Percentiles rank a stretch among this genome's conserved stretches.
Conservation (phyloP, 2,797 vertebrate genomes). For the Chelonia mydas region DNA sequence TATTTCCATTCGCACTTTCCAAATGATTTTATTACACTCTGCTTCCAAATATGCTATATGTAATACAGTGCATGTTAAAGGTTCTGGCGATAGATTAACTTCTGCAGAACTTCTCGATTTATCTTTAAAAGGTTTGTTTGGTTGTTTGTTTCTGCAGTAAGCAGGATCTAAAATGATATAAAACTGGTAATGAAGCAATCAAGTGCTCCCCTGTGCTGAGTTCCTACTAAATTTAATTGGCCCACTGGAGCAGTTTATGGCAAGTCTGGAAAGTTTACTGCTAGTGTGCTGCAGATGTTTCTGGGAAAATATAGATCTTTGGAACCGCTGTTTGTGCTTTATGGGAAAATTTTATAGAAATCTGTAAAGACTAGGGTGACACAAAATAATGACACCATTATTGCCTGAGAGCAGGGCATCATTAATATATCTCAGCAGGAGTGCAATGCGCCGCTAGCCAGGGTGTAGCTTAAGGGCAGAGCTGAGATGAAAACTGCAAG, state of each 20-base stretch:
- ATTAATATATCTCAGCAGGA: background rate
- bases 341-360: constrained; percentile 14
- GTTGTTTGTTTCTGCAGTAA: constrained; percentile 68
- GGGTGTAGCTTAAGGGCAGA: background rate
- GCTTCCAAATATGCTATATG: constrained; percentile 8
- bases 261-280: constrained; percentile 36
- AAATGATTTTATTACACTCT: constrained; percentile 36
- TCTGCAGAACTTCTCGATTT: constrained; percentile 43
- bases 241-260: constrained; percentile 52
- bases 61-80: background rate
- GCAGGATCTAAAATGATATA: constrained; percentile 72
- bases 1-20: constrained; percentile 13
- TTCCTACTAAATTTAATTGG: constrained; percentile 67
- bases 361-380: background rate
- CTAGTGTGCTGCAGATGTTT: constrained; percentile 55
- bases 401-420: fast-evolving
- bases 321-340: constrained; percentile 7
- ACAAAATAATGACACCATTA: background rate
- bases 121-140: constrained; percentile 66
- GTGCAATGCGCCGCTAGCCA: background rate
- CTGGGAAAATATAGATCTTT: constrained; percentile 23
- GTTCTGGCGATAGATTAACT: constrained; percentile 36
- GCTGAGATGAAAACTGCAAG: background rate
- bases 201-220: constrained; percentile 65
- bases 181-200: constrained; percentile 65